A percentile compares a stretch with the other conserved stretches of the same genome.
These are phyloP conservation scores for Drosophila maculinotata DNA, from an alignment of 2,888 invertebrate species.

Conservation along the genomic window DNA sequence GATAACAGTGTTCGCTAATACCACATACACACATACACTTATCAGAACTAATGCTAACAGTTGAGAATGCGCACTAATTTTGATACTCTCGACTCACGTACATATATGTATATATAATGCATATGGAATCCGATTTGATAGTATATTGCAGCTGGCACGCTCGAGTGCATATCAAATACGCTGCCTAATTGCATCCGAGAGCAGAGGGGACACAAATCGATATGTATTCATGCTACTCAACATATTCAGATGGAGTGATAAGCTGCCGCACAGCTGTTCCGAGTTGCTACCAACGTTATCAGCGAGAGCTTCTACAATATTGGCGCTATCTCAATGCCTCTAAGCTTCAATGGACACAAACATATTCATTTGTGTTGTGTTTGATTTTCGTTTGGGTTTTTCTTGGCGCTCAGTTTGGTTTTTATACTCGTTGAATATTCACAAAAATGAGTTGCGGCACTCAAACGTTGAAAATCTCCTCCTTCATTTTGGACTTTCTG, in stretches of 20 bases:
- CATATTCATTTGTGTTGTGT: constrained; percentile 7
- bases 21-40: constrained; percentile 16
- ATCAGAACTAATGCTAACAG: constrained; percentile 23
- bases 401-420: constrained; percentile 51
- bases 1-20: constrained; percentile 38
- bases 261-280: constrained; percentile 44
- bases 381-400: constrained; percentile 24
- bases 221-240: not conserved
- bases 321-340: constrained; percentile 35
- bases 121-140: not conserved
- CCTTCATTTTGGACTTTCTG: constrained; percentile 77
- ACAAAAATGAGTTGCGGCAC: constrained; percentile 75
- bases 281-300: constrained; percentile 43
- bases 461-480: constrained; percentile 71
- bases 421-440: constrained; percentile 6
- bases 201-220: constrained; percentile 8
- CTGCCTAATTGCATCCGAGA: constrained; percentile 27
- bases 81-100: not conserved
- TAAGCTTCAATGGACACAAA: constrained; percentile 57
- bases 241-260: constrained; percentile 8
- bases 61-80: constrained; percentile 5
- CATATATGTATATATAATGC: not conserved
- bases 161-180: constrained; percentile 41
- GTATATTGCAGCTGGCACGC: not conserved
- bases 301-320: constrained; percentile 22